Evolutionary conservation across 2,888 invertebrate species (phyloP), one percentile per base, ranked within the genome.

Genomic region (Stomorhina lunata): DNA sequence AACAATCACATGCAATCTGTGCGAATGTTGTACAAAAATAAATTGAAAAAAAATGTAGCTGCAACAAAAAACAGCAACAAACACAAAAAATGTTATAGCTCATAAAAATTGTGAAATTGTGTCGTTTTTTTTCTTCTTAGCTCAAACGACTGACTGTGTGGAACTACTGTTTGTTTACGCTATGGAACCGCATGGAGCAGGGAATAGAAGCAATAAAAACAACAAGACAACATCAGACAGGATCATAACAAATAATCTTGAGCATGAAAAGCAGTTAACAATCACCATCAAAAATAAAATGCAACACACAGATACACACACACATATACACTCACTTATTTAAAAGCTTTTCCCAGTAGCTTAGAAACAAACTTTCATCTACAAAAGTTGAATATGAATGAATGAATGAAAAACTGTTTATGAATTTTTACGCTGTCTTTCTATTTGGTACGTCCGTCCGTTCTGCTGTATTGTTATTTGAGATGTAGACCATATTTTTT

Each of bases 1-100:
- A 89, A 88, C 88, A 88, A 86, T 86, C 85, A 84, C 84, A 81
- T 75, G 75, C 82, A 82, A 82, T 82, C 75, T 82, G 75, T 82
- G 79, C 79, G 82, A 82, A 79, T 82, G 71, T 76, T 79, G 25
- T 27, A n/a, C 4, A 6, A 37, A 27, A 12, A 50, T 29, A 17
- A 45, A 45, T 63, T 25, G 40, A 20, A 73, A 66, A 53, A 43
- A 37, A 80, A 63, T 37, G n/a, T n/a, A n/a, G n/a, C n/a, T n/a
- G n/a, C 17, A 48, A 59, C 17, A 63, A 75, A 50, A 45, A 80
- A 65, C 9, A 63, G 34, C 81, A 81, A 85, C 85, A 86, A 4
- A 86, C 85, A 85, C 83, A 76, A 85, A 84, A 85, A 86, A 86
- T 85, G 80, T 80, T 69, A 57, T 57, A 34, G 63, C 69, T 75